Evolutionary conservation across 2,113 vertebrate genomes (phyloP).

Genomic region (Ginglymostoma cirratum): DNA sequence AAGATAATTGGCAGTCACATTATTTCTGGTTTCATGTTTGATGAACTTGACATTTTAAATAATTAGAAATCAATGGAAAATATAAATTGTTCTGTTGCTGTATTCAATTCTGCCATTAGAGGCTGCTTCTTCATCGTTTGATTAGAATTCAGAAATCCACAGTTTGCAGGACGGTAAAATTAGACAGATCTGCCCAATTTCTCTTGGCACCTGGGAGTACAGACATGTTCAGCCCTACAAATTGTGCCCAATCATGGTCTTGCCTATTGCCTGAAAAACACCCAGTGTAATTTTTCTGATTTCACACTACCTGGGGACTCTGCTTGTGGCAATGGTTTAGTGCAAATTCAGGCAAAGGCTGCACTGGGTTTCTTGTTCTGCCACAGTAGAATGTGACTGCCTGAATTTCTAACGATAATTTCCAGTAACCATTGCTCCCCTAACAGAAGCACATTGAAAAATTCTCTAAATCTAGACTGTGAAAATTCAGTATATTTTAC

Average conservation of each 20-base stretch:
- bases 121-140: neutral
- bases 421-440: neutral
- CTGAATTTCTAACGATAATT: neutral
- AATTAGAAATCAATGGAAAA: neutral
- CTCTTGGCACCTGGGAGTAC: neutral
- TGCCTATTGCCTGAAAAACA: neutral
- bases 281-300: neutral
- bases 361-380: neutral
- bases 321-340: neutral
- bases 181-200: neutral
- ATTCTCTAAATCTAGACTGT: neutral
- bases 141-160: neutral
- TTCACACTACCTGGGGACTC: neutral
- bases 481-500: neutral
- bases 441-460: neutral
- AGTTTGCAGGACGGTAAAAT: neutral
- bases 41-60: neutral
- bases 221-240: neutral
- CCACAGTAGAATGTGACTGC: neutral
- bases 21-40: neutral
- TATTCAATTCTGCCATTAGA: constrained; percentile 5
- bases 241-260: neutral
- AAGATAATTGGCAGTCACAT: neutral
- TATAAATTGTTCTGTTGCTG: neutral
- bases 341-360: neutral